A percentile compares a stretch with the other conserved stretches of the same genome.
These are phyloP conservation scores for Antitype chi DNA, from an alignment of 2,888 invertebrate genomes.

Conservation along the genomic window DNA sequence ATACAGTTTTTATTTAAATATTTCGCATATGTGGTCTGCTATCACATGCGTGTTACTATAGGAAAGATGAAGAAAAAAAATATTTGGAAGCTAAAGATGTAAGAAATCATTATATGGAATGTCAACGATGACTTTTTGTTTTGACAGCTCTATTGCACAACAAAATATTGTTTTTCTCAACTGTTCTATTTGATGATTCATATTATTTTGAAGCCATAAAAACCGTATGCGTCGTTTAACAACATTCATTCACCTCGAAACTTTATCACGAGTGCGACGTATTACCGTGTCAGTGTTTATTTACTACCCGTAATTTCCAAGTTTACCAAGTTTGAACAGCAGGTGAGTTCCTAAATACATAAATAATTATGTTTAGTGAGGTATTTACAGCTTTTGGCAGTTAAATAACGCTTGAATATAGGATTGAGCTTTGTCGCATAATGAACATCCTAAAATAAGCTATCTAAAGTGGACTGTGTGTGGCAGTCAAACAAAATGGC, in stretches of 20 bases:
- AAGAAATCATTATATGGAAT: not conserved
- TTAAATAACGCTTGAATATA: not conserved
- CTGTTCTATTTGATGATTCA: conserved; percentile 79
- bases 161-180: conserved; percentile 74
- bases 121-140: conserved; percentile 71
- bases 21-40: not conserved
- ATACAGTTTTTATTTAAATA: rapidly evolving
- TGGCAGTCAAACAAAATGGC: conserved; percentile 55
- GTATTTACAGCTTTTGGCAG: conserved; percentile 14
- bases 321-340: conserved; percentile 17
- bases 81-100: not conserved
- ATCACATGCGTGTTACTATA: rapidly evolving
- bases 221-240: conserved; percentile 60
- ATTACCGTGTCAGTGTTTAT: conserved; percentile 48
- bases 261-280: conserved; percentile 58
- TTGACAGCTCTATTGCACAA: conserved; percentile 78
- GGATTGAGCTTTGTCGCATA: not conserved
- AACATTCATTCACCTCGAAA: conserved; percentile 74
- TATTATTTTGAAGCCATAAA: conserved; percentile 73
- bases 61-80: not conserved
- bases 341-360: conserved; percentile 34
- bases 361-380: not conserved
- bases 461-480: conserved; percentile 18
- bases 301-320: conserved; percentile 21
- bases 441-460: not conserved